phyloP scores from a whole-genome alignment of 2,797 vertebrate genomes.

The Catamblyrhynchus diadema region DNA sequence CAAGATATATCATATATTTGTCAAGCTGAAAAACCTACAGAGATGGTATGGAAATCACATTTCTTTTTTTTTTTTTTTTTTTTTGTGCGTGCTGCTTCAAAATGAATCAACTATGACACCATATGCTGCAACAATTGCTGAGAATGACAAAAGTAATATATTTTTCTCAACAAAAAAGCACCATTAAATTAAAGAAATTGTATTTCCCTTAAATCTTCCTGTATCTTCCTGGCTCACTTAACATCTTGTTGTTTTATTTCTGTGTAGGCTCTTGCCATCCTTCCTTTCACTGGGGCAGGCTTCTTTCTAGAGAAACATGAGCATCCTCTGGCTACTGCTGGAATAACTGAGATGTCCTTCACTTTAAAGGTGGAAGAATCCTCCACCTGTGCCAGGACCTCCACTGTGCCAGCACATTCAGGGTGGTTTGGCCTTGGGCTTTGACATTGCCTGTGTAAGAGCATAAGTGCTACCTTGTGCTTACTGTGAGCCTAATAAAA shows the following conservation, averaged over 20 bases:
- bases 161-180: neutral
- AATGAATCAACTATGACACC: conserved; percentile 11
- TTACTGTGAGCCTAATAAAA: neutral
- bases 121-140: neutral
- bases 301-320: neutral
- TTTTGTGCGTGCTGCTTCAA: neutral
- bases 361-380: neutral
- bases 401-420: neutral
- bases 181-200: neutral
- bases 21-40: neutral
- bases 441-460: neutral
- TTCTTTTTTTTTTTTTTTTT: neutral
- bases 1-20: neutral
- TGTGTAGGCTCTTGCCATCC: neutral
- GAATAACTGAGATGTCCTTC: neutral
- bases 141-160: neutral
- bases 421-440: neutral
- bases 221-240: neutral
- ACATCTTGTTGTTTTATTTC: neutral
- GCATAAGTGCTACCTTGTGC: neutral
- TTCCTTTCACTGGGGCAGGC: neutral
- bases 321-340: neutral
- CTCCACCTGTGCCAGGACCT: neutral
- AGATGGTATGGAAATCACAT: neutral
- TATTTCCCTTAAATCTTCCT: neutral